A percentile compares a stretch with the other conserved stretches of the same genome.
phyloP scores from a whole-genome alignment of 2,888 invertebrate genomes.

The Pyrrhosoma nymphula region DNA sequence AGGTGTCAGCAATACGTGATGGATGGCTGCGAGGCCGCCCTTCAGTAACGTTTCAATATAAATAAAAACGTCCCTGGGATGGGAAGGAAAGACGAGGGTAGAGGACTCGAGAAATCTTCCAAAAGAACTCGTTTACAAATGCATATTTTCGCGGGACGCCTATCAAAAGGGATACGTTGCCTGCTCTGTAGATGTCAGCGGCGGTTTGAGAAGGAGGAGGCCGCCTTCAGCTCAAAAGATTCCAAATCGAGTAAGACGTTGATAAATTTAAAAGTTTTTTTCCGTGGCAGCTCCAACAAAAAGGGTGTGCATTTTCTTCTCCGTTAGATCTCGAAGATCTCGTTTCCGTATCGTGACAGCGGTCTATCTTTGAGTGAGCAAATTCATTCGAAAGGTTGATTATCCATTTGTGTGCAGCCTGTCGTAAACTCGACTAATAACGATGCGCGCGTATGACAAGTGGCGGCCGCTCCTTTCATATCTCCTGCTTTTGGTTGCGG shows the following conservation, averaged over 20 bases:
- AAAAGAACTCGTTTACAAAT: slow-evolving; percentile 62
- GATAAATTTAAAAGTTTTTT: slow-evolving; percentile 65
- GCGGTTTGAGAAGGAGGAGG: neutral
- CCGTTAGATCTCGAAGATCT: neutral
- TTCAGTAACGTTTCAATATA: slow-evolving; percentile 47
- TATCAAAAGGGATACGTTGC: slow-evolving; percentile 57
- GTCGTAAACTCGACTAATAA: neutral
- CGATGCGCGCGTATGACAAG: neutral
- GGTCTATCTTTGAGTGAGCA: neutral
- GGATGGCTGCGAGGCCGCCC: slow-evolving; percentile 43
- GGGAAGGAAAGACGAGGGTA: neutral
- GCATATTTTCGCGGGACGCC: slow-evolving; percentile 60
- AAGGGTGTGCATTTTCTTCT: slow-evolving; percentile 15
- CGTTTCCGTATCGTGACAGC: neutral
- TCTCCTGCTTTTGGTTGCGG: neutral
- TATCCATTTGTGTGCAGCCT: neutral
- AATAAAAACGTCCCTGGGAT: slow-evolving; percentile 33
- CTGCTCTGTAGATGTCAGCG: slow-evolving; percentile 52
- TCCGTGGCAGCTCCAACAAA: slow-evolving; percentile 7
- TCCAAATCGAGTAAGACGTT: slow-evolving; percentile 53
- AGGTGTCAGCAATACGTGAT: slow-evolving; percentile 57
- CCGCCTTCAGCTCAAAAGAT: slow-evolving; percentile 26
- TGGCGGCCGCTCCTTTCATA: neutral
- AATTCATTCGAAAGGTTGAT: neutral
- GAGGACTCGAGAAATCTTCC: slow-evolving; percentile 42